Evolutionary conservation across 1,140 invertebrate species (phyloP), one percentile per base, ranked within the genome.

Genomic region (Heliconius eleuchia): DNA sequence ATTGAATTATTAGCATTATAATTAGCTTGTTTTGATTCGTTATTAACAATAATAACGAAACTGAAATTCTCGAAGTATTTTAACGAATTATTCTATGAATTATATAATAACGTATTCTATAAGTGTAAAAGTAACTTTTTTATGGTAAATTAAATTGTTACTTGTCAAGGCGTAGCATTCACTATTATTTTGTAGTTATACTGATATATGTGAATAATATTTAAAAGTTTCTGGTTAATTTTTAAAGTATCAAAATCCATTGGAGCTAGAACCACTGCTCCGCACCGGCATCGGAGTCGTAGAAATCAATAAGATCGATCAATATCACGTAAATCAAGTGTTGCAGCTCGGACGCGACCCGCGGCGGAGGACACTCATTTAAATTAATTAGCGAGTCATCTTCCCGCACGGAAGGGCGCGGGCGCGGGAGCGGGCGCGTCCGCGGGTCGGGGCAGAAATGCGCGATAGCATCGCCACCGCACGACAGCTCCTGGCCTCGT

Each of bases 321-420:
- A 84, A 86, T 88, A 88, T 87, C 84, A 79, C 85, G 84, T 88
- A 82, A 86, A 87, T 74, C 83, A 84, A 83, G 82, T 83, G 76
- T 55, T 66, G 46, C 50, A 71, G 73, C 60, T 78, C 80, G 34
- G 78, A 13, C 27, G 23, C 66, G 66, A 18, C 66, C 57, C 39
- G 34, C 60, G 76, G 77, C 74, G 82, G 83, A 81, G 81, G 76
- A 78, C 71, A 82, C 81, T 89, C 89, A 90, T 88, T 90, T 86
- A 87, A 89, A 91, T 89, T 89, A 89, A 91, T 91, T 85, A 85
- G 85, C 88, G 87, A 87, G 82, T 87, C 83, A 86, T 86, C 74
- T 76, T 42, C 37, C 74, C 52, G 34, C 73, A 19, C 34, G n/a
- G 27, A 50, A 50, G 73, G 23, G 27, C 2, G 50, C 50, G 73